Percentiles rank a stretch among this genome's conserved stretches.
Evolutionary conservation across 2,888 invertebrate species (phyloP).

Genomic region (Lepidochrysops patricia): DNA sequence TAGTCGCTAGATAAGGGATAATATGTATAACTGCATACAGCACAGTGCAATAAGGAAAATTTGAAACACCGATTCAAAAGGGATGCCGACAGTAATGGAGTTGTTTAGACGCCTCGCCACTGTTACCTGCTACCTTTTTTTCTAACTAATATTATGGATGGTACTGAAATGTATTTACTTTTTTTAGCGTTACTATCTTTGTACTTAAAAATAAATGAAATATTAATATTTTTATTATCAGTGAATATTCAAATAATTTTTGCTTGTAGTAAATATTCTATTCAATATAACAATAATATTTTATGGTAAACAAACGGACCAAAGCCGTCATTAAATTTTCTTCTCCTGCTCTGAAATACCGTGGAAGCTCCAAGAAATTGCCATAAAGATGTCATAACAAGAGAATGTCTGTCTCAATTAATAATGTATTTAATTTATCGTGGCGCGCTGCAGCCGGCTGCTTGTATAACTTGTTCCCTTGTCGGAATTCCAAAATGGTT

Average conservation of each 20-base stretch:
- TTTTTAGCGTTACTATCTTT: too few species aligned
- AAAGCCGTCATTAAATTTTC: not conserved
- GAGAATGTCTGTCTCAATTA: constrained; percentile 1
- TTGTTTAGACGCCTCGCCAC: too few species aligned
- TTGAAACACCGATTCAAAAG: too few species aligned
- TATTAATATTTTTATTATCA: too few species aligned
- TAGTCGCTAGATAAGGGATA: too few species aligned
- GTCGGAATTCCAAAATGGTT: not conserved
- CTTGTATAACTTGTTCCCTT: not conserved
- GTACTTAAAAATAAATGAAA: too few species aligned
- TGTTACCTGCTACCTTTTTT: too few species aligned
- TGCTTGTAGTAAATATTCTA: not conserved
- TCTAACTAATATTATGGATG: too few species aligned
- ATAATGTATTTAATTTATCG: constrained; percentile 1
- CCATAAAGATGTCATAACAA: constrained; percentile 1
- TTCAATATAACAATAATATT: not conserved
- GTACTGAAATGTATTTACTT: too few species aligned
- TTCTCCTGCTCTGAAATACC: not conserved
- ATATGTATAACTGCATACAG: too few species aligned
- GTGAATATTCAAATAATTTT: not conserved
- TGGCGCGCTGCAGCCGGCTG: not conserved
- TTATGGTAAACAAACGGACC: not conserved
- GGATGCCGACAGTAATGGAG: too few species aligned
- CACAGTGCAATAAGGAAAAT: too few species aligned
- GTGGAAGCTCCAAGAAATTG: not conserved